These are phyloP conservation scores for Boloria euphrosyne DNA, from an alignment of 2,888 invertebrate species.

Conservation along the genomic window DNA sequence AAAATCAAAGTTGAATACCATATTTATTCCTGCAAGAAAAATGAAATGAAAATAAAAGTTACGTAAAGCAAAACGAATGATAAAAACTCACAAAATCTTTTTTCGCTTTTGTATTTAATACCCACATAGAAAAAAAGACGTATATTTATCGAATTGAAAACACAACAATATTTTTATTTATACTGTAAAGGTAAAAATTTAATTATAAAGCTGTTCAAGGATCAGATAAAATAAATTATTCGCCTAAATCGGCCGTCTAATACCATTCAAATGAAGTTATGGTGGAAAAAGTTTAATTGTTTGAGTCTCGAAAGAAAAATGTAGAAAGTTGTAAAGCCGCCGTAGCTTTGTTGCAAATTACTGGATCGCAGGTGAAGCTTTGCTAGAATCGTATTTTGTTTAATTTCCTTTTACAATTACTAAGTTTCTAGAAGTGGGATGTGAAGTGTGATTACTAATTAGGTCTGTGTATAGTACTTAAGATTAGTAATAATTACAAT, in stretches of 20 bases:
- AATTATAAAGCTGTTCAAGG: neutral
- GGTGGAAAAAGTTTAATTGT: slow-evolving; percentile 24
- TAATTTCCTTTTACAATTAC: slow-evolving; percentile 16
- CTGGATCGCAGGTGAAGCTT: slow-evolving; percentile 20
- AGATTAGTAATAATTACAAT: neutral
- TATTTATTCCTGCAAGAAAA: no score
- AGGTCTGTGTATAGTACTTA: neutral
- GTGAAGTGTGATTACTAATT: slow-evolving; percentile 8
- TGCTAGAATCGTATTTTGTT: slow-evolving; percentile 14
- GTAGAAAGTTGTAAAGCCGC: slow-evolving; percentile 15
- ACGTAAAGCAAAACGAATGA: no score
- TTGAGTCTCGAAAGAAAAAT: slow-evolving; percentile 20
- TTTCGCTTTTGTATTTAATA: no score
- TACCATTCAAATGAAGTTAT: slow-evolving; percentile 17
- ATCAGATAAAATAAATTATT: slow-evolving; percentile 18
- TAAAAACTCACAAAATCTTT: no score
- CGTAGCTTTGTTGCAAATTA: slow-evolving; percentile 8
- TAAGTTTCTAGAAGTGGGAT: slow-evolving; percentile 7
- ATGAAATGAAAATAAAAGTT: no score
- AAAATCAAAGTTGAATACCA: no score
- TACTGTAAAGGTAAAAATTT: neutral
- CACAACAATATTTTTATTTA: neutral
- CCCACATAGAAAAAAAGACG: no score
- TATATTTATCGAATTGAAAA: no score
- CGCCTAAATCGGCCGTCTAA: slow-evolving; percentile 8